Percentiles rank a stretch among this genome's conserved stretches.
Conservation (phyloP, 2,888 invertebrate species). For the Antheraea yamamai region DNA sequence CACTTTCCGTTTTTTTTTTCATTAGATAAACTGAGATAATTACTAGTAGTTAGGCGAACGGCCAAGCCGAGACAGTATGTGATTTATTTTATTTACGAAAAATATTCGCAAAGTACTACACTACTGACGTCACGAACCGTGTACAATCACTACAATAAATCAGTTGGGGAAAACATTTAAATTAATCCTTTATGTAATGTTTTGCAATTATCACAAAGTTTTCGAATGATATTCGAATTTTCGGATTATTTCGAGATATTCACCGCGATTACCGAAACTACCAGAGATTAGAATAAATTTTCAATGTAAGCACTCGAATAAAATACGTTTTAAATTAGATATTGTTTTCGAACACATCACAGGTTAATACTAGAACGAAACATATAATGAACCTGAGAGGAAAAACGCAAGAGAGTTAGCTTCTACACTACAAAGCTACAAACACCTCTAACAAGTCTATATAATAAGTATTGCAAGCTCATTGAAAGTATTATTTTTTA, state of each 20-base stretch:
- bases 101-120: conserved; percentile 2
- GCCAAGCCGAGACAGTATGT: conserved; percentile 46
- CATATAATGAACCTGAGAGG: not conserved
- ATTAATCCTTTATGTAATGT: conserved; percentile 12
- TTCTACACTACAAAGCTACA: not conserved
- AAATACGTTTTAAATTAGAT: not conserved
- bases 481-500: too few species aligned
- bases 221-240: not conserved
- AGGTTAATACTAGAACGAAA: not conserved
- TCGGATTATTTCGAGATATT: not conserved
- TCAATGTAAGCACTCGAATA: not conserved
- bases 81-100: conserved; percentile 34
- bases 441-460: too few species aligned
- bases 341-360: not conserved
- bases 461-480: too few species aligned
- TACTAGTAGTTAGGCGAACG: conserved; percentile 41
- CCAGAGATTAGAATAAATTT: not conserved
- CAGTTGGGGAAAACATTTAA: conserved; percentile 10
- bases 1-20: conserved; percentile 13
- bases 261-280: not conserved
- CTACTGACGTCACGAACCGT: conserved; percentile 7
- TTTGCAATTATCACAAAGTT: conserved; percentile 13
- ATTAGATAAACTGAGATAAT: conserved; percentile 36
- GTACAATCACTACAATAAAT: not conserved
- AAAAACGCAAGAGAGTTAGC: not conserved